Evolutionary conservation across 2,888 invertebrate species (phyloP).

Genomic region (Baccha elongata): DNA sequence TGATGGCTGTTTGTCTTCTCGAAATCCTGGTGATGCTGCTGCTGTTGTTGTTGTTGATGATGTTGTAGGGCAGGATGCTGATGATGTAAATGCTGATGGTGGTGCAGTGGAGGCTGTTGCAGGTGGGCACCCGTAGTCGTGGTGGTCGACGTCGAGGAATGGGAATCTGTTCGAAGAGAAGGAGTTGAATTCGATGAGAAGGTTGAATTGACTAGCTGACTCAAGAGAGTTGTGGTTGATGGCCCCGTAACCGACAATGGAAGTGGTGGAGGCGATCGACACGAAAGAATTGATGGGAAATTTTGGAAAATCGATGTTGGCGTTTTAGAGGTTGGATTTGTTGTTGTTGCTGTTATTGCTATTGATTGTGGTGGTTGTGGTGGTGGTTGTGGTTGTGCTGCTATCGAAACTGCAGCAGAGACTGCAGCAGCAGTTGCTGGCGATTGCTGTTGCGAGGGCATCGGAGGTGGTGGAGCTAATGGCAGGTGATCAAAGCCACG

Average conservation of each 20-base stretch:
- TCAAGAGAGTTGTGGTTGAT: slow-evolving; percentile 83
- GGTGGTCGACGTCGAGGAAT: slow-evolving; percentile 48
- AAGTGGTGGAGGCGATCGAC: slow-evolving; percentile 75
- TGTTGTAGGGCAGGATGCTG: slow-evolving; percentile 76
- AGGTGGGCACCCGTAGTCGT: slow-evolving; percentile 53
- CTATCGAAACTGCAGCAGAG: slow-evolving; percentile 41
- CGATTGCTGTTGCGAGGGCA: slow-evolving; percentile 59
- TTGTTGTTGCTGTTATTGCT: slow-evolving; percentile 77
- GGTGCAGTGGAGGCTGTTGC: slow-evolving; percentile 75
- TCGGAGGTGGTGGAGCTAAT: slow-evolving; percentile 74
- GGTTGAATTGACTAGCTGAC: slow-evolving; percentile 82
- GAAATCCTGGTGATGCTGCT: slow-evolving; percentile 75
- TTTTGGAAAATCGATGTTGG: slow-evolving; percentile 79
- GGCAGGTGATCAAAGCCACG: slow-evolving; percentile 85
- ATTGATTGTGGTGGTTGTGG: slow-evolving; percentile 71
- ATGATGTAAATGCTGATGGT: slow-evolving; percentile 75
- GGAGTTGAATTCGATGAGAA: slow-evolving; percentile 78
- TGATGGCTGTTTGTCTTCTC: slow-evolving; percentile 78
- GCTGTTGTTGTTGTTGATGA: slow-evolving; percentile 66
- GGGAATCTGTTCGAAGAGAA: slow-evolving; percentile 78
- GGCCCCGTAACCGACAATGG: slow-evolving; percentile 76
- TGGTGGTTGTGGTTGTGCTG: slow-evolving; percentile 50
- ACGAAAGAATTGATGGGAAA: slow-evolving; percentile 75
- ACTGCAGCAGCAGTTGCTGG: slow-evolving; percentile 24
- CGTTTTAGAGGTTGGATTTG: slow-evolving; percentile 78